Evolutionary conservation across 2,888 invertebrate genomes (phyloP).

Genomic region (Drosophila mulleri): DNA sequence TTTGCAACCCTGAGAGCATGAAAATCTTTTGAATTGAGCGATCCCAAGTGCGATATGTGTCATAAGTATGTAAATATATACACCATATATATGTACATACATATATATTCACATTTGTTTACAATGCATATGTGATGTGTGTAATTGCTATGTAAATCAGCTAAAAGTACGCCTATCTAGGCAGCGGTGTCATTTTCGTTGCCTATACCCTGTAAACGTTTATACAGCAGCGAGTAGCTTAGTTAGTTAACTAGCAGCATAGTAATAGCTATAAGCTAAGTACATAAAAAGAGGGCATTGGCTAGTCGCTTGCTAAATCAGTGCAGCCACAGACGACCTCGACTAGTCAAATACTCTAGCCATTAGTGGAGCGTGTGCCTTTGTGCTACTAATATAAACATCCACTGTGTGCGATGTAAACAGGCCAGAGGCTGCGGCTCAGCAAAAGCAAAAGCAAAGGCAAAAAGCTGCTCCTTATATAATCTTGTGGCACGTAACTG

Average conservation of each 20-base stretch:
- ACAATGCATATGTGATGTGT: slow-evolving; percentile 24
- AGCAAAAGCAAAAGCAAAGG: background rate
- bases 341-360: slow-evolving; percentile 45
- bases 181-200: slow-evolving; percentile 37
- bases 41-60: slow-evolving; percentile 55
- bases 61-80: slow-evolving; percentile 38
- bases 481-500: slow-evolving; percentile 40
- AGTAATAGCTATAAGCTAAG: background rate
- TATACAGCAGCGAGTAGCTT: background rate
- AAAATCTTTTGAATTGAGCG: slow-evolving; percentile 39
- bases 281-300: background rate
- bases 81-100: slow-evolving; percentile 10
- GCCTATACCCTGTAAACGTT: slow-evolving; percentile 35
- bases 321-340: slow-evolving; percentile 33
- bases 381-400: slow-evolving; percentile 5
- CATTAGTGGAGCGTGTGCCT: slow-evolving; percentile 28
- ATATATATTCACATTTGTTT: slow-evolving; percentile 8
- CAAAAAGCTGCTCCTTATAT: slow-evolving; percentile 23
- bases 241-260: too few species aligned
- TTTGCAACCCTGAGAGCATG: slow-evolving; percentile 25
- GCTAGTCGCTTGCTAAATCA: slow-evolving; percentile 4
- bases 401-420: background rate
- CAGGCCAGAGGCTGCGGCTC: slow-evolving; percentile 16
- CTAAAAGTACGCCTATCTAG: slow-evolving; percentile 64
- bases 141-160: slow-evolving; percentile 64